These are phyloP conservation scores for Diabrotica undecimpunctata DNA, from an alignment of 1,140 invertebrate species.

Conservation along the genomic window DNA sequence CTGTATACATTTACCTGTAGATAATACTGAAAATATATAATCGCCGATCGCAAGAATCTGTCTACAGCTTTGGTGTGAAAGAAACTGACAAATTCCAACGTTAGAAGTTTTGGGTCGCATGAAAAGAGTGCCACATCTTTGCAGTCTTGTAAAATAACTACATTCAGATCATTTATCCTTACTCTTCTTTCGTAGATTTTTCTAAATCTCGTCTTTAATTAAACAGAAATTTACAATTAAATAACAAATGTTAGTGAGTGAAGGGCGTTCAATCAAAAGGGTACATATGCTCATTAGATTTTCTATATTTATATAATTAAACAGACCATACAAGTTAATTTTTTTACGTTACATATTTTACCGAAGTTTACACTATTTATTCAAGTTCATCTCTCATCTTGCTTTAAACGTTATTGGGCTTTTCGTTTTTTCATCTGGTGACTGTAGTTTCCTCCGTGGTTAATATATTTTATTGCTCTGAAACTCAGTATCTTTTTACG, in stretches of 20 bases:
- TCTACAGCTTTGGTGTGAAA: conserved; percentile 58
- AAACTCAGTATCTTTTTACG: no score
- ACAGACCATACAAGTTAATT: no score
- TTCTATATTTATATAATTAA: not conserved
- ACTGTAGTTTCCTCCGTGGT: no score
- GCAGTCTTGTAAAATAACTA: conserved; percentile 61
- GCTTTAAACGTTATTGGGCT: no score
- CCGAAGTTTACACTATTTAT: no score
- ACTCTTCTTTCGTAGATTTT: conserved; percentile 56
- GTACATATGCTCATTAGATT: no score
- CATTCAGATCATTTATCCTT: conserved; percentile 50
- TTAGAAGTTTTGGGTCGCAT: conserved; percentile 52
- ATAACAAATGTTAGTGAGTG: not conserved
- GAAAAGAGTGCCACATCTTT: conserved; percentile 62
- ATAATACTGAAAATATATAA: conserved; percentile 61
- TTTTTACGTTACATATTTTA: no score
- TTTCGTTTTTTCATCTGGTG: no score
- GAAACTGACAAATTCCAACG: conserved; percentile 55
- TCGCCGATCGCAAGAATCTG: conserved; percentile 57
- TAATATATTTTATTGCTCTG: no score
- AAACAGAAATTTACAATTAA: not conserved
- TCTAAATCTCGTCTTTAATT: conserved; percentile 54
- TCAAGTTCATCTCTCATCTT: no score
- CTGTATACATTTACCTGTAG: conserved; percentile 48
- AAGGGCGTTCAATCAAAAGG: no score